phyloP scores from a whole-genome alignment of 2,888 invertebrate genomes.

The Adela reaumurella region DNA sequence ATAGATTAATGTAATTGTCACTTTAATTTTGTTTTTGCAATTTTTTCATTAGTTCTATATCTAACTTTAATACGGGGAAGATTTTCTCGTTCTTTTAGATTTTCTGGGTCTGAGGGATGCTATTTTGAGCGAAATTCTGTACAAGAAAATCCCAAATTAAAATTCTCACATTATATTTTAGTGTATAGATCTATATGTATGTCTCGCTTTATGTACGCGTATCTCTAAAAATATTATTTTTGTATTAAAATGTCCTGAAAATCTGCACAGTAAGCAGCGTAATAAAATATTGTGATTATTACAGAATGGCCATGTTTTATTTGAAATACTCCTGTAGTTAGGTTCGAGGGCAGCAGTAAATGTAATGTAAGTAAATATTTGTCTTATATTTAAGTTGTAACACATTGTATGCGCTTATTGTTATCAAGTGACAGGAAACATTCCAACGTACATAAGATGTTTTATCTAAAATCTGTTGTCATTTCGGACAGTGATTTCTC shows the following conservation, averaged over 20 bases:
- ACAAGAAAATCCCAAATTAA: too few relatives aligned
- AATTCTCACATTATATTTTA: too few relatives aligned
- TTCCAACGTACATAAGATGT: conserved; percentile 16
- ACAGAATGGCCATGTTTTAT: conserved; percentile 5
- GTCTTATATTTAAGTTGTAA: background rate
- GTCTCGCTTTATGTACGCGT: background rate
- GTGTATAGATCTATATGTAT: background rate
- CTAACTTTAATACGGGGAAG: too few relatives aligned
- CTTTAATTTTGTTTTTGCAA: too few relatives aligned
- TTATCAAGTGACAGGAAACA: conserved; percentile 49
- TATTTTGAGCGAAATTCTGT: too few relatives aligned
- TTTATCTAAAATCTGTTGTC: background rate
- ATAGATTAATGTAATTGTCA: too few relatives aligned
- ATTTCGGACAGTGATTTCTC: background rate
- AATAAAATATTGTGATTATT: conserved; percentile 5
- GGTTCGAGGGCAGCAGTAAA: background rate
- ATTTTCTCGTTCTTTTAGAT: too few relatives aligned
- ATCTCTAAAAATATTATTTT: background rate
- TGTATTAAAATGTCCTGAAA: background rate
- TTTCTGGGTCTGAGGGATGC: too few relatives aligned
- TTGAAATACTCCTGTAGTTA: background rate
- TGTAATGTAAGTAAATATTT: conserved; percentile 6
- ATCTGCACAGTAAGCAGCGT: background rate
- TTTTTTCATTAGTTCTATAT: too few relatives aligned
- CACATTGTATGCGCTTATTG: conserved; percentile 8